Percentiles rank a stretch among this genome's conserved stretches.
Evolutionary conservation across 1,140 invertebrate species (phyloP).

Genomic region (Dendrolimus kikuchii): DNA sequence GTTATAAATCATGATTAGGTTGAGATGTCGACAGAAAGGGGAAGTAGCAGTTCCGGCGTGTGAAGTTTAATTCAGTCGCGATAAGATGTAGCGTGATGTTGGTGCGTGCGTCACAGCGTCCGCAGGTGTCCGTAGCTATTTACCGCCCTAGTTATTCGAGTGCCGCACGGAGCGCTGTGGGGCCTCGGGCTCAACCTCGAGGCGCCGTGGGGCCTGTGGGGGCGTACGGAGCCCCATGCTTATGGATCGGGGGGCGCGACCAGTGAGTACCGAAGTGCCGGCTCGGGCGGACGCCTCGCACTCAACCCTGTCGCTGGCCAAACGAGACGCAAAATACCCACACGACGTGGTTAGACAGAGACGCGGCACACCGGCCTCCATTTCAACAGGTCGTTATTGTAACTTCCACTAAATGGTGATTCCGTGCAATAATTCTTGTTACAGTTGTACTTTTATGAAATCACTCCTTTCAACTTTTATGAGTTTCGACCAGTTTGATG

Average conservation of each 20-base stretch:
- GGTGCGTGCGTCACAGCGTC: conserved; percentile 22
- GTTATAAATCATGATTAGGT: background rate
- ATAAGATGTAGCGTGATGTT: conserved; percentile 19
- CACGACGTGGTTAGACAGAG: conserved; percentile 30
- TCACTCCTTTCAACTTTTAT: conserved; percentile 34
- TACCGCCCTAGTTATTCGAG: conserved; percentile 57
- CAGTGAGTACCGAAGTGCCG: conserved; percentile 54
- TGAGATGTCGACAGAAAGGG: background rate
- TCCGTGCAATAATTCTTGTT: conserved; percentile 56
- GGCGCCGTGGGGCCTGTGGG: conserved; percentile 21
- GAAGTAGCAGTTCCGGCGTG: background rate
- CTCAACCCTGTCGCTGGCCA: conserved; percentile 16
- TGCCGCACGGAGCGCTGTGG: conserved; percentile 22
- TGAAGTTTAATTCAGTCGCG: conserved; percentile 10
- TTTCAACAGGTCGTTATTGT: conserved; percentile 69
- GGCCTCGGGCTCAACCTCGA: too few species aligned
- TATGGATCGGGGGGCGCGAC: conserved; percentile 55
- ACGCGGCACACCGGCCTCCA: conserved; percentile 28
- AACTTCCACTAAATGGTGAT: conserved; percentile 60
- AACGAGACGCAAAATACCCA: conserved; percentile 41
- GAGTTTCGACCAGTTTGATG: conserved; percentile 3
- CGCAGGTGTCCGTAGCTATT: conserved; percentile 51
- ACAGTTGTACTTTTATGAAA: conserved; percentile 45
- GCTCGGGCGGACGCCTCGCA: conserved; percentile 45
- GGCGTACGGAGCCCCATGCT: conserved; percentile 36